A percentile compares a stretch with the other conserved stretches of the same genome.
These are phyloP conservation scores for Cheilosia vulpina DNA, from an alignment of 2,888 invertebrate species.

Conservation along the genomic window DNA sequence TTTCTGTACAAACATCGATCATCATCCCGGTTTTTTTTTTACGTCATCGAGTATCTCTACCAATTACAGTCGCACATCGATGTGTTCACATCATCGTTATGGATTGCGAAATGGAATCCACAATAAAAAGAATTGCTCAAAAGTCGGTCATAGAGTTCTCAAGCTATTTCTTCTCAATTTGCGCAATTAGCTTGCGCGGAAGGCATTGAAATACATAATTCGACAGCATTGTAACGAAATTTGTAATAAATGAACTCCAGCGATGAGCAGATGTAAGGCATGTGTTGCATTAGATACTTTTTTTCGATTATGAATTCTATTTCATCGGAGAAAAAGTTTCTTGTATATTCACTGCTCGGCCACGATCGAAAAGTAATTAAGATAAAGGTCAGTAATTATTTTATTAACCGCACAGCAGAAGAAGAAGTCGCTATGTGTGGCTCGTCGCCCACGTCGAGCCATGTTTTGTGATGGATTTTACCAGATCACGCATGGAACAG, in stretches of 20 bases:
- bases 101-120: conserved; percentile 44
- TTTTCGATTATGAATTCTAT: conserved; percentile 3
- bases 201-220: neutral
- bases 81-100: conserved; percentile 17
- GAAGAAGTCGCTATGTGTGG: conserved; percentile 42
- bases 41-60: conserved; percentile 25
- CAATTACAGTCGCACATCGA: too few species aligned
- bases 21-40: conserved; percentile 16
- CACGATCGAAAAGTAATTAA: conserved; percentile 56
- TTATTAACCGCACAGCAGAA: conserved; percentile 15
- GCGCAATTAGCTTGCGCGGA: neutral
- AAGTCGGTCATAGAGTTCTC: conserved; percentile 28
- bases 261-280: conserved; percentile 43
- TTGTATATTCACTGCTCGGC: conserved; percentile 20
- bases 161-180: conserved; percentile 10
- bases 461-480: conserved; percentile 37
- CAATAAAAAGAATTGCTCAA: conserved; percentile 18
- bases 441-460: conserved; percentile 52
- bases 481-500: conserved; percentile 47
- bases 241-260: neutral
- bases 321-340: conserved; percentile 38
- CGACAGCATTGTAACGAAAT: neutral
- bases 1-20: conserved; percentile 41
- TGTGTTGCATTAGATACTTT: conserved; percentile 38
- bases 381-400: conserved; percentile 71